Evolutionary conservation across 2,113 vertebrate genomes (phyloP).

Genomic region (Micronycteris hirsuta): DNA sequence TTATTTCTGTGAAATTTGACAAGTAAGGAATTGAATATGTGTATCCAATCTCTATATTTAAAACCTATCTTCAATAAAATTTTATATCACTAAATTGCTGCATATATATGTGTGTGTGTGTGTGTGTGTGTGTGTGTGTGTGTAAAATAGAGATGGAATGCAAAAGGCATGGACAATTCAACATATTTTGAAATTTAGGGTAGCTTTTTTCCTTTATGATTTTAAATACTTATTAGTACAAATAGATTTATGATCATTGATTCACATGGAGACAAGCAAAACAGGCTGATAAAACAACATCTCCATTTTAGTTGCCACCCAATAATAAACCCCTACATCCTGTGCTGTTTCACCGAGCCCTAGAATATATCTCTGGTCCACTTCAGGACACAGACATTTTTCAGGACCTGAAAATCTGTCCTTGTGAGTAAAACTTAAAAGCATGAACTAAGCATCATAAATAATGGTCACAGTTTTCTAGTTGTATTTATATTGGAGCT

Average conservation of each 20-base stretch:
- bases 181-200: neutral
- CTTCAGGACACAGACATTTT: neutral
- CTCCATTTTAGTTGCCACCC: neutral
- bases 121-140: no score
- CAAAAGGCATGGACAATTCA: neutral
- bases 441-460: neutral
- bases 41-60: neutral
- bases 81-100: neutral
- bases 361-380: neutral
- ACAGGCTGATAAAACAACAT: neutral
- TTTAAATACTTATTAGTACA: neutral
- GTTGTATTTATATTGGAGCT: neutral
- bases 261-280: neutral
- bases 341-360: neutral
- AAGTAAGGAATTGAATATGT: neutral
- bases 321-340: neutral
- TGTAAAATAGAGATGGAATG: neutral
- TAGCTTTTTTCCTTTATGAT: neutral
- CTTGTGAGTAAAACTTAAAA: neutral
- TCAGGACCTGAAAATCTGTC: neutral
- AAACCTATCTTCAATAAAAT: slow-evolving; percentile 11
- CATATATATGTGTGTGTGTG: no score
- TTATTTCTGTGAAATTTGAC: neutral
- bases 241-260: slow-evolving; percentile 7
- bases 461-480: neutral